A percentile compares a stretch with the other conserved stretches of the same genome.
Evolutionary conservation across 2,113 vertebrate species (phyloP).

Genomic region (Coturnix japonica): DNA sequence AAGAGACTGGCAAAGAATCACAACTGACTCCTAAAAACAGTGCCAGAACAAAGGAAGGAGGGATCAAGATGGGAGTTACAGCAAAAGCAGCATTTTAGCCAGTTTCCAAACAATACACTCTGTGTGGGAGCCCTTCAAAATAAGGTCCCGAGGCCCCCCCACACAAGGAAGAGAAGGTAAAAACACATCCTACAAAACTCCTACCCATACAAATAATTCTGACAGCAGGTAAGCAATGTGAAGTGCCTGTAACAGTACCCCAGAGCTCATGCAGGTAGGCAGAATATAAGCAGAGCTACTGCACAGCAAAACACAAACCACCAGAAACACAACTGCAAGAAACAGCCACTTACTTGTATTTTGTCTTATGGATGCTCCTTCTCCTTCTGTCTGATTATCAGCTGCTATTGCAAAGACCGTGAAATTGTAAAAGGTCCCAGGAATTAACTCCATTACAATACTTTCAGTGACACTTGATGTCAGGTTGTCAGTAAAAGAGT

Average conservation of each 20-base stretch:
- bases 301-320: not conserved
- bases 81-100: not conserved
- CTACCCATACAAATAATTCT: not conserved
- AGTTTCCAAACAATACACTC: not conserved
- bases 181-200: rapidly evolving
- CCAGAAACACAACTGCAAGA: rapidly evolving
- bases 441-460: not conserved
- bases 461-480: rapidly evolving
- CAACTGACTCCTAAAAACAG: not conserved
- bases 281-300: not conserved
- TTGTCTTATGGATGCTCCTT: rapidly evolving
- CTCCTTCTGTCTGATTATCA: not conserved
- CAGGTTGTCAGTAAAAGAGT: rapidly evolving
- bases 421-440: not conserved
- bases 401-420: not conserved
- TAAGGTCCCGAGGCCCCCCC: not conserved
- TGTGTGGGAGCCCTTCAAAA: not conserved
- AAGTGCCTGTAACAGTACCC: not conserved
- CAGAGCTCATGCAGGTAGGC: not conserved
- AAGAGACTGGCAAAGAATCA: not conserved
- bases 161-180: not conserved
- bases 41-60: not conserved
- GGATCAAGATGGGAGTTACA: not conserved
- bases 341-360: not conserved
- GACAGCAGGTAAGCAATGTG: not conserved